These are phyloP conservation scores for Pteromalus puparum DNA, from an alignment of 1,140 invertebrate genomes.

Conservation along the genomic window DNA sequence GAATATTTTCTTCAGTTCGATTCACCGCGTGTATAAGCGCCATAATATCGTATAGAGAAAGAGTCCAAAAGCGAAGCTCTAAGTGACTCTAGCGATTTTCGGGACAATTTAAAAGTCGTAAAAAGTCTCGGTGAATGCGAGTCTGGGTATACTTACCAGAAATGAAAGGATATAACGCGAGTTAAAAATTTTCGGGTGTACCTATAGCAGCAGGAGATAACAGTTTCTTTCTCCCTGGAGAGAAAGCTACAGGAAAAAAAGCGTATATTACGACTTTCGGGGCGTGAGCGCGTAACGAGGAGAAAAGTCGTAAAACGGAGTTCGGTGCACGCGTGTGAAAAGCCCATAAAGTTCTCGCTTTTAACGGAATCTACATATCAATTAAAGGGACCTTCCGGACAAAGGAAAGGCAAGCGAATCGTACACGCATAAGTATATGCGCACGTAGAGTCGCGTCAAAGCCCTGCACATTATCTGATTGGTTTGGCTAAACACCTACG, in stretches of 20 bases:
- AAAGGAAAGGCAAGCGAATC: background rate
- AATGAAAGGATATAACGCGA: background rate
- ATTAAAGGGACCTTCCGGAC: background rate
- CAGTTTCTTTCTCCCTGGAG: background rate
- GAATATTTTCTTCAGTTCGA: background rate
- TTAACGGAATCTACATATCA: background rate
- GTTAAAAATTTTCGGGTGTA: background rate
- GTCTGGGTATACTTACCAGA: background rate
- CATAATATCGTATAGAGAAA: too few relatives aligned
- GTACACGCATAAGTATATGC: background rate
- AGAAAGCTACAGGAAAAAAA: background rate
- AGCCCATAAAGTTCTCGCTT: background rate
- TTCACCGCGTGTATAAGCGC: background rate
- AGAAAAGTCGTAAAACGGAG: constrained; percentile 27
- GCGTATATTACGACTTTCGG: constrained; percentile 4
- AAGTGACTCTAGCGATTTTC: constrained; percentile 26
- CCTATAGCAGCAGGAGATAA: background rate
- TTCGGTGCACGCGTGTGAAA: background rate
- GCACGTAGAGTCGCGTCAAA: constrained; percentile 34
- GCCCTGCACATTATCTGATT: constrained; percentile 65
- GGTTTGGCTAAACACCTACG: constrained; percentile 65
- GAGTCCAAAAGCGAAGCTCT: background rate
- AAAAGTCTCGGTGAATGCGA: background rate
- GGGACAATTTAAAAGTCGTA: constrained; percentile 28
- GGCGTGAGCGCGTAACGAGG: background rate